A percentile compares a stretch with the other conserved stretches of the same genome.
These are phyloP conservation scores for Cotesia glomerata DNA, from an alignment of 1,140 invertebrate genomes.

Conservation along the genomic window DNA sequence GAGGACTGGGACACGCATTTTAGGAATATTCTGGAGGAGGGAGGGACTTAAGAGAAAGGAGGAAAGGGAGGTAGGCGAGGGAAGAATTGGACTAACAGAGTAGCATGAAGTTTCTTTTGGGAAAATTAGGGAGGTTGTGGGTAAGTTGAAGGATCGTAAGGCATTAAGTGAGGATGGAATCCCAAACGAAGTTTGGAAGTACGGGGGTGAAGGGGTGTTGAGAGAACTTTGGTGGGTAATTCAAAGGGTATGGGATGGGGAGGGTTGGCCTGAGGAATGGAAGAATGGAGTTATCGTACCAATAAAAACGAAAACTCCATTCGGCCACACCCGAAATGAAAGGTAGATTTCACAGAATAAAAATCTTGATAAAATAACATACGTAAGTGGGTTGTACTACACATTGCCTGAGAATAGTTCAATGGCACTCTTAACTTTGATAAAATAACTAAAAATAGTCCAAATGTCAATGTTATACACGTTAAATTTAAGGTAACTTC, in stretches of 20 bases:
- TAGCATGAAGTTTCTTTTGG: not conserved
- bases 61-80: not conserved
- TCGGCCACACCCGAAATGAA: no score
- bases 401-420: no score
- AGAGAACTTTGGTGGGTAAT: constrained; percentile 39
- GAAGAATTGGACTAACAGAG: not conserved
- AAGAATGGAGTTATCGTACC: not conserved
- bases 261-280: constrained; percentile 38
- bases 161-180: constrained; percentile 40
- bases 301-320: no score
- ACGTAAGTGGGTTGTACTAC: no score
- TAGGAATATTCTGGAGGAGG: no score
- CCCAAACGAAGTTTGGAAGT: constrained; percentile 18
- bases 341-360: no score
- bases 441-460: no score
- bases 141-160: constrained; percentile 33
- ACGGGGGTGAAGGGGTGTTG: constrained; percentile 29
- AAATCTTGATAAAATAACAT: no score
- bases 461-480: no score
- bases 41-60: not conserved
- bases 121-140: not conserved
- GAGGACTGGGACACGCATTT: no score
- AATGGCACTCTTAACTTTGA: no score
- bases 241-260: constrained; percentile 38
- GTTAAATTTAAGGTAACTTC: no score